These are phyloP conservation scores for Heterohyrax brucei DNA, from an alignment of 2,797 vertebrate genomes.

Conservation along the genomic window DNA sequence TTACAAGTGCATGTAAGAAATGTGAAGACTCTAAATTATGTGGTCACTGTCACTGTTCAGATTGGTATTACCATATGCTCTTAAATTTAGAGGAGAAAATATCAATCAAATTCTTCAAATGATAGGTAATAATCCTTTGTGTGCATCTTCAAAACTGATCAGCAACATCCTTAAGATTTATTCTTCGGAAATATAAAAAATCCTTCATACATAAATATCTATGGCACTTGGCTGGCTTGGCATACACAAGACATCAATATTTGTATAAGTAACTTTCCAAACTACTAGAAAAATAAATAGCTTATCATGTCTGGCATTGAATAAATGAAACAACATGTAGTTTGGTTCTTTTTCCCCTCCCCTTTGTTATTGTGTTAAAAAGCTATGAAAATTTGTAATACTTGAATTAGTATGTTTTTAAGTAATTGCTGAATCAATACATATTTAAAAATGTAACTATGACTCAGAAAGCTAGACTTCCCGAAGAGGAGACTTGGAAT, in stretches of 20 bases:
- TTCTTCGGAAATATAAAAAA: constrained; percentile 36
- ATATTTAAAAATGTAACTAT: constrained; percentile 38
- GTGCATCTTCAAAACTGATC: not conserved
- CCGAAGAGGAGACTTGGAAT: not conserved
- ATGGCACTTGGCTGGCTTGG: no score
- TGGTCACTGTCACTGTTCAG: constrained; percentile 28
- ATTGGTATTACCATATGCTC: not conserved
- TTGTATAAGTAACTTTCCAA: constrained; percentile 55
- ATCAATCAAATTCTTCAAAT: not conserved
- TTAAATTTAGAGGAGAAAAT: not conserved
- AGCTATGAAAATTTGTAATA: constrained; percentile 64
- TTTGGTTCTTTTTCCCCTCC: not conserved
- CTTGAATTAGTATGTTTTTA: constrained; percentile 34
- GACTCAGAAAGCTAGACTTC: constrained; percentile 43
- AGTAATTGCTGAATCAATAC: not conserved
- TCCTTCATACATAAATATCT: not conserved
- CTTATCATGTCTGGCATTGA: not conserved
- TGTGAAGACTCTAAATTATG: not conserved
- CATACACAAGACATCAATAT: not conserved
- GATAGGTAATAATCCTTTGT: not conserved
- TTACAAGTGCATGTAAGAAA: not conserved
- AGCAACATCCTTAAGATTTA: constrained; percentile 33
- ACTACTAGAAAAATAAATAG: constrained; percentile 47
- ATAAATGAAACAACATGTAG: constrained; percentile 33
- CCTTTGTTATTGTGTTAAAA: constrained; percentile 30